Evolutionary conservation across 2,797 vertebrate genomes (phyloP), one percentile per base, ranked within the genome.

Genomic region (Channa striata): DNA sequence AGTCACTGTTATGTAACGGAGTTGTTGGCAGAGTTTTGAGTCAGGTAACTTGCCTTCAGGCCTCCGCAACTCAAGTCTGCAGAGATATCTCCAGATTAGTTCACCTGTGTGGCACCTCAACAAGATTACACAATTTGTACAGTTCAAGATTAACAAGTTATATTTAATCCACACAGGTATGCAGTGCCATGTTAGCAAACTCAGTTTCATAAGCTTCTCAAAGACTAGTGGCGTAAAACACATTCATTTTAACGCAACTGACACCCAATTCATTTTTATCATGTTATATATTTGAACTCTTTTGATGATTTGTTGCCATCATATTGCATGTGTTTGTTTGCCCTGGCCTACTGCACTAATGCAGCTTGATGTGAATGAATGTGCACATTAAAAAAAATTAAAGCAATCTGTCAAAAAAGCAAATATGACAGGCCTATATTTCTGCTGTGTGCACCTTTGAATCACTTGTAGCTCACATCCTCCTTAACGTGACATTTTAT

Each of bases 141-240:
- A 43, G 72, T 76, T 77, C 49, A 72, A 86, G 87, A 89, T 89
- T 87, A 91, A 59, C 68, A 72, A 70, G 43, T 81, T 90, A 80
- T 81, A 87, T 84, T 83, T 85, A 79, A 84, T 85, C 72, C 70
- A 59, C 49, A 64, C 59, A 82, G 61, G 62, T 83, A 83, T 72
- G 68, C 58, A 58, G 65, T 49, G 50, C 34, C 25, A 23, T 4
- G 12, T 66, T n/a, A 68, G 67, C 43, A 58, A 39, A 63, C 51
- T 17, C 21, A 12, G 63, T 49, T 68, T 54, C 11, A 34, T 64
- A 68, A 59, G 67, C 42, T 58, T 40, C 23, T 16, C 12, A 47
- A 25, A 34, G 42, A 6, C 47, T 52, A 21, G 7, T 1, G 4
- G 25, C 6, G 25, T 30, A 21, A 25, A 61, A 62, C 23, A 42